A percentile compares a stretch with the other conserved stretches of the same genome.
Conservation (phyloP, 2,113 vertebrate genomes). For the Sceloporus undulatus region DNA sequence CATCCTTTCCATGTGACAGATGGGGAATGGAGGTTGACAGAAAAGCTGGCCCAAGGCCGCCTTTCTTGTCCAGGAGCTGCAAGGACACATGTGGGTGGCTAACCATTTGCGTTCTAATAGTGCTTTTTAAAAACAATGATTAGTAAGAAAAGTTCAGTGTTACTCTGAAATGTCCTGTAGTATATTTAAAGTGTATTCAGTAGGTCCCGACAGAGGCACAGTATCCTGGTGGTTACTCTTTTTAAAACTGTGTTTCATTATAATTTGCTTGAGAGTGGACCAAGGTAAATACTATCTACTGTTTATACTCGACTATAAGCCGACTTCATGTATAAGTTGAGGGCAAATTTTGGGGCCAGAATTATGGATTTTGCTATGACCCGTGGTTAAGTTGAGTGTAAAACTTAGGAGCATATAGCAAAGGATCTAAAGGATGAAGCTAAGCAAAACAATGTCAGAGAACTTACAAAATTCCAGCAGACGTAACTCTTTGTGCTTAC, state of each 20-base stretch:
- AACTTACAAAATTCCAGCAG: no score
- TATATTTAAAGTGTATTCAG: neutral
- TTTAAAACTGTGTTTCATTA: neutral
- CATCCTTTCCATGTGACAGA: constrained; percentile 21
- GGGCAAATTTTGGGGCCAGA: no score
- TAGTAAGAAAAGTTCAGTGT: constrained; percentile 3
- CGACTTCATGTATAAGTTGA: no score
- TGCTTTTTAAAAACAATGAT: constrained; percentile 15
- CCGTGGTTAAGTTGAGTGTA: no score
- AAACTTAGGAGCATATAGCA: no score
- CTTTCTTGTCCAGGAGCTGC: constrained; percentile 7
- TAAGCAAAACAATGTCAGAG: no score
- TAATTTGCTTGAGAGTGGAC: neutral
- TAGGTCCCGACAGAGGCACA: neutral
- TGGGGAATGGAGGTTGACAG: constrained; percentile 30
- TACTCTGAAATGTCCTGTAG: neutral
- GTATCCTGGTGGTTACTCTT: neutral
- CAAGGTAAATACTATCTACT: neutral
- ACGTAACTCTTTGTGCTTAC: no score
- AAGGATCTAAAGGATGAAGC: no score
- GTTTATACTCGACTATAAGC: no score
- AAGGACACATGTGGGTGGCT: constrained; percentile 31
- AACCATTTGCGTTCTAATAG: neutral
- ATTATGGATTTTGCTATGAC: no score
- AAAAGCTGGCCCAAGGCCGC: neutral